Evolutionary conservation across 64 coral and sea anemone genomes (phyloP), one percentile per base, ranked within the genome.

Genomic region (Platygyra sinensis): DNA sequence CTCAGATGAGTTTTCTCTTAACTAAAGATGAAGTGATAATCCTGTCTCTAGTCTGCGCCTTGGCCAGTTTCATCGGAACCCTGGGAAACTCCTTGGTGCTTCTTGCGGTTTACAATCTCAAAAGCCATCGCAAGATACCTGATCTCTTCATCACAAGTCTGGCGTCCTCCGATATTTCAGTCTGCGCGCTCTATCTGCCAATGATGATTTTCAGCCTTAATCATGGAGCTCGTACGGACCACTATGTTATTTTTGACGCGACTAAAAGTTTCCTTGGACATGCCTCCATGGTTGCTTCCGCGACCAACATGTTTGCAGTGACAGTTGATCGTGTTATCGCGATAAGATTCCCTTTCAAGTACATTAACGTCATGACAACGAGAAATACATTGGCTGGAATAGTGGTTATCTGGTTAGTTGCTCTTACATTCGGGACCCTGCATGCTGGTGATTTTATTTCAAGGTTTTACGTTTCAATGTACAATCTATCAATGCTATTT

Each of bases 271-370:
- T 85, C 39, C 36, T 85, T 14, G 81, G 81, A 5, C 81, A 85
- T 20, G 10, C 22, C 10, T 85, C 81, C 62, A 71, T 85, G 62
- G 81, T 85, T 20, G 81, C 63, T n/a, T 85, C 81, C 18, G 81
- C 81, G 16, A 69, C 62, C 32, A 85, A 85, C 31, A 71, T 85
- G 81, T 85, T 85, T 38, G 81, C 81, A 50, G 81, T 85, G 2
- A 85, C 81, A 9, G 42, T 85, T 71, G 81, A 85, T 71, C 81
- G 81, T 18, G 14, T 85, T 50, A 46, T 85, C 29, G 81, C 81
- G n/a, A 67, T 85, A 38, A 24, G 81, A 69, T 85, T 85, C 65
- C 81, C 81, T 22, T 85, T 85, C 36, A 85, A 85, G 42, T 85
- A 85, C 81, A 5, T 42, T 5, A 55, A 54, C 27, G 11, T 39